Evolutionary conservation across 2,113 vertebrate species (phyloP).

Genomic region (Leucopsar rothschildi): DNA sequence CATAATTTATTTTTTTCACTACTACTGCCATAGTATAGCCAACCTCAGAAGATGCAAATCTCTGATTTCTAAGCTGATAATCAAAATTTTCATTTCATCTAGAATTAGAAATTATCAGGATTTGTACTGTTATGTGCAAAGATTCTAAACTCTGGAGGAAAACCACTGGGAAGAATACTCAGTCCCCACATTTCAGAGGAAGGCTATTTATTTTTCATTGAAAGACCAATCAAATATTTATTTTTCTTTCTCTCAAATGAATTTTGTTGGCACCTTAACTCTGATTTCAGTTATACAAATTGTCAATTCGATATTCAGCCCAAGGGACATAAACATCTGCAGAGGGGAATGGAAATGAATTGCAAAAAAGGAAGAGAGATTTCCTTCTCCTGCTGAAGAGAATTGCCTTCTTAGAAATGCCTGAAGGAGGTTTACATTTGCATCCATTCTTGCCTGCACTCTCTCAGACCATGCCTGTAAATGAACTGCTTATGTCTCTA

Average conservation of each 20-base stretch:
- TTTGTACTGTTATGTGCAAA: background rate
- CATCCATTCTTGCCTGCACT: background rate
- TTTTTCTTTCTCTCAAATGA: background rate
- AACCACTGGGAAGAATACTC: background rate
- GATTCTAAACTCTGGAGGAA: background rate
- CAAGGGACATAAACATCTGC: background rate
- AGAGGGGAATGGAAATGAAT: background rate
- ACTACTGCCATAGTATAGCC: background rate
- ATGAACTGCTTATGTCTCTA: background rate
- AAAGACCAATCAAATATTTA: background rate
- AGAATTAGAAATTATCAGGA: background rate
- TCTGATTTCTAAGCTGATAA: background rate
- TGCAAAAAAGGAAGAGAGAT: background rate
- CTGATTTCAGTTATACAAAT: background rate
- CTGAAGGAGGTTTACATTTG: background rate
- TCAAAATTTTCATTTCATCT: background rate
- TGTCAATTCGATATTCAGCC: background rate
- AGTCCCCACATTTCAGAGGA: background rate
- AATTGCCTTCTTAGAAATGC: background rate
- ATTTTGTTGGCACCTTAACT: background rate
- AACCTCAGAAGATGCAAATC: accelerated
- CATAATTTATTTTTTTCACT: background rate
- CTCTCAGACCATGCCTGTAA: background rate
- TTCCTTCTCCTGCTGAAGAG: background rate
- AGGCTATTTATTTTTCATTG: background rate